Conservation (phyloP, 2,113 vertebrate species). For the Ptilonorhynchus violaceus region DNA sequence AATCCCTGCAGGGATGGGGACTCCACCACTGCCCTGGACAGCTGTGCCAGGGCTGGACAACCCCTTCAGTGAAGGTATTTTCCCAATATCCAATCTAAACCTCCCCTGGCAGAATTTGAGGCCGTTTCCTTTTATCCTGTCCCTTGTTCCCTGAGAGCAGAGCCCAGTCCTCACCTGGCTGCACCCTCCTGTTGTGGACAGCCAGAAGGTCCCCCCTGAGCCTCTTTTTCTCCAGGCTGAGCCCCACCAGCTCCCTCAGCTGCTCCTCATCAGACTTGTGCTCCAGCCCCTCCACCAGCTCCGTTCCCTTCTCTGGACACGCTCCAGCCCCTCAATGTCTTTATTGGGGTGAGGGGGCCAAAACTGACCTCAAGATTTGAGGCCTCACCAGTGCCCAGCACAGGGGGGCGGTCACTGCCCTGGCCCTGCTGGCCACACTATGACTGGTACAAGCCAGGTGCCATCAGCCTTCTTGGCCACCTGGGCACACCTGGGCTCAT, state of each 20-base stretch:
- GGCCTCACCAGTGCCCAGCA: not conserved
- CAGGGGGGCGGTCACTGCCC: not conserved
- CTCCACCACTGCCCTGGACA: not conserved
- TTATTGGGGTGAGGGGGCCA: not conserved
- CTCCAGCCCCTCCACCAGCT: not conserved
- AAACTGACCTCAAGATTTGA: not conserved
- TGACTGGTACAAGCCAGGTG: not conserved
- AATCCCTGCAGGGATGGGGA: not conserved
- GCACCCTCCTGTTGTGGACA: not conserved
- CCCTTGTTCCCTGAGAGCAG: not conserved
- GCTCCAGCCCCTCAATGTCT: not conserved
- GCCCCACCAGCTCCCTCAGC: not conserved
- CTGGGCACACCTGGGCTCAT: not conserved
- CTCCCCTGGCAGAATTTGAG: not conserved
- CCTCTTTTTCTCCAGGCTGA: not conserved
- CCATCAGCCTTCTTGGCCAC: not conserved
- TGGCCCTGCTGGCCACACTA: not conserved
- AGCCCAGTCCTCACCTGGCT: not conserved
- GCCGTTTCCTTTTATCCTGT: not conserved
- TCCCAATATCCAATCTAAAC: not conserved
- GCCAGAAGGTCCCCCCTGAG: not conserved
- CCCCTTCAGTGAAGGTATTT: not conserved
- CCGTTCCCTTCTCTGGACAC: not conserved
- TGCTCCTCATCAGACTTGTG: not conserved
- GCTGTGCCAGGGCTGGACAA: not conserved